Evolutionary conservation across 2,113 vertebrate genomes (phyloP).

Genomic region (Stigmatopora argus): DNA sequence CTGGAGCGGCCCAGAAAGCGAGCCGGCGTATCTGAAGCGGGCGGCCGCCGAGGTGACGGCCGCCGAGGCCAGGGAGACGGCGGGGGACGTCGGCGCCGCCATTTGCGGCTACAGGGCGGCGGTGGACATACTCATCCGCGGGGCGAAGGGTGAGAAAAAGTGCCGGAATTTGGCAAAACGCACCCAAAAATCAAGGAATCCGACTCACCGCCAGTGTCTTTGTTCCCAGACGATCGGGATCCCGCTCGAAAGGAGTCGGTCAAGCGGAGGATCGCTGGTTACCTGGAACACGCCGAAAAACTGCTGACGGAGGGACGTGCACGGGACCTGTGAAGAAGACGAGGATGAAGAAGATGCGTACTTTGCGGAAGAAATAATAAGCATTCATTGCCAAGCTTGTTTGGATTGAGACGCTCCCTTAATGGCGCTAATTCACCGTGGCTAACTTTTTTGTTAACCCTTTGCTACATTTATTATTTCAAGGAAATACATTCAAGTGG

Average conservation of each 20-base stretch:
- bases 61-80: constrained; percentile 61
- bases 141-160: constrained; percentile 70
- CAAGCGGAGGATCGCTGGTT: constrained; percentile 77
- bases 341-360: background rate
- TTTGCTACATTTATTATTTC: too few relatives aligned
- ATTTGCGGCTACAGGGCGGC: constrained; percentile 73
- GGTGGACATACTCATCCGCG: constrained; percentile 79
- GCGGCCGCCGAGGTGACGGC: constrained; percentile 56
- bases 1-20: constrained; percentile 25
- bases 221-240: constrained; percentile 77
- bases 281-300: constrained; percentile 78
- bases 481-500: too few relatives aligned
- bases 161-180: too few relatives aligned
- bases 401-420: too few relatives aligned
- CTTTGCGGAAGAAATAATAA: background rate
- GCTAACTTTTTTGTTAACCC: too few relatives aligned
- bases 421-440: too few relatives aligned
- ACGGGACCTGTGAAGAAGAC: constrained; percentile 6
- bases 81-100: constrained; percentile 71
- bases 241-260: constrained; percentile 74
- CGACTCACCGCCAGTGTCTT: too few relatives aligned
- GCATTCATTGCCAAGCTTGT: too few relatives aligned
- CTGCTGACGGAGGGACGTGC: constrained; percentile 64
- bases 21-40: constrained; percentile 64
- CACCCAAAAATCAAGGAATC: too few relatives aligned